These are phyloP conservation scores for Hypsibius dujardini DNA, from an alignment of 1,140 invertebrate genomes.

Conservation along the genomic window DNA sequence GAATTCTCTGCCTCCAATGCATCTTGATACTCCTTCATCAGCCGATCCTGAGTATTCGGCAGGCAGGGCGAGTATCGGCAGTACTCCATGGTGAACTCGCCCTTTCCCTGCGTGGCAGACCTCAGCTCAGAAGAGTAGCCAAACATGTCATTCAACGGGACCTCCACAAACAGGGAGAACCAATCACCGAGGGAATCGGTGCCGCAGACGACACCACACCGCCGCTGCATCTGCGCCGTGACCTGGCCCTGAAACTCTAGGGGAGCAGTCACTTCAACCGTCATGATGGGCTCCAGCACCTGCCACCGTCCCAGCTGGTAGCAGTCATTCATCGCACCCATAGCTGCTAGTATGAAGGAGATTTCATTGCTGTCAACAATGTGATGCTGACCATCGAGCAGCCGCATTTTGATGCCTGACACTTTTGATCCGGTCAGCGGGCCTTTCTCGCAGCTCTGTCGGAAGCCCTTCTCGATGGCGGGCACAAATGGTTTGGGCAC, in stretches of 20 bases:
- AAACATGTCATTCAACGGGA: constrained; percentile 98
- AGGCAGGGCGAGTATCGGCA: constrained; percentile 68
- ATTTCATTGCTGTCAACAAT: constrained; percentile 88
- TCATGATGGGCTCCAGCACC: constrained; percentile 81
- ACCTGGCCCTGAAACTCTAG: constrained; percentile 66
- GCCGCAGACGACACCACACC: constrained; percentile 64
- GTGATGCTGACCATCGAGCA: constrained; percentile 72
- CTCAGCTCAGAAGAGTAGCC: constrained; percentile 80
- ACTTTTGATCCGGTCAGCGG: constrained; percentile 61
- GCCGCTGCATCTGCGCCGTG: constrained; percentile 59
- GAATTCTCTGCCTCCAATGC: constrained; percentile 36
- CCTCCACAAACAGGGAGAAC: constrained; percentile 51
- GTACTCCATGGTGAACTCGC: constrained; percentile 98
- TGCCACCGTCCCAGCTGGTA: background rate
- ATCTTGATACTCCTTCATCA: constrained; percentile 39
- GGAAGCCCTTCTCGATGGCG: constrained; percentile 63
- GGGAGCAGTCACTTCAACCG: constrained; percentile 71
- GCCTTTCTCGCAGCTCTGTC: constrained; percentile 40
- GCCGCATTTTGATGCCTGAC: constrained; percentile 62
- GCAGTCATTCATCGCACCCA: constrained; percentile 54
- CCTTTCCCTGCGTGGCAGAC: constrained; percentile 87
- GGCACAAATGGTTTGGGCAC: constrained; percentile 83
- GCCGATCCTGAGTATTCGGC: constrained; percentile 55
- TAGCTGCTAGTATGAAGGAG: constrained; percentile 66
- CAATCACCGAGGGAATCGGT: constrained; percentile 70